Conservation (phyloP, 2,113 vertebrate species). For the Hippocampus zosterae region DNA sequence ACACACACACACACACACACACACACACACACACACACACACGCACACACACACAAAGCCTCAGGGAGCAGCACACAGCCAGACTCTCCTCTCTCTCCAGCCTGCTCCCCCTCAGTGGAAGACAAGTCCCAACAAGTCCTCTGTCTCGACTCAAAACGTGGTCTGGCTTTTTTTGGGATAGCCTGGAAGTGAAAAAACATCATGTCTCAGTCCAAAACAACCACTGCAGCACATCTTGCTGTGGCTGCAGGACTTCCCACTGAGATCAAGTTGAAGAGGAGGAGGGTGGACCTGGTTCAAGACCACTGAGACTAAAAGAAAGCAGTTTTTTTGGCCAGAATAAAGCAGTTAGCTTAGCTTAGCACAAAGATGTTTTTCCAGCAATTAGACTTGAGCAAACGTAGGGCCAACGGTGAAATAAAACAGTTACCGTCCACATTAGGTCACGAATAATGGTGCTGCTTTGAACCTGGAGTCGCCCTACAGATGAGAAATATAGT, state of each 20-base stretch:
- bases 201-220: constrained; percentile 31
- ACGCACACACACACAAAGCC: constrained; percentile 18
- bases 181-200: constrained; percentile 33
- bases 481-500: neutral
- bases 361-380: neutral
- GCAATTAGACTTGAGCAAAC: neutral
- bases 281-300: neutral
- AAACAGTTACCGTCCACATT: neutral
- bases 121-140: constrained; percentile 47
- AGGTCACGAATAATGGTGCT: neutral
- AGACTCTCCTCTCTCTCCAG: constrained; percentile 12
- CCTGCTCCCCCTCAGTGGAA: neutral
- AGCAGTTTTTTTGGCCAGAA: neutral
- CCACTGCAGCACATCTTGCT: constrained; percentile 24
- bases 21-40: too few relatives aligned
- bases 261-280: constrained; percentile 1
- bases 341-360: neutral
- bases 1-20: neutral
- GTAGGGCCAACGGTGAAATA: neutral
- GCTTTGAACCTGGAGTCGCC: neutral
- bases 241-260: constrained; percentile 1
- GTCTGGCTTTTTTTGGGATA: neutral
- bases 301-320: constrained; percentile 7
- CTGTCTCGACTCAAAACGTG: constrained; percentile 7
- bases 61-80: constrained; percentile 13